Base-by-base conservation (phyloP, 2,113 vertebrate genomes). In the Psammodynastes pulverulentus region DNA sequence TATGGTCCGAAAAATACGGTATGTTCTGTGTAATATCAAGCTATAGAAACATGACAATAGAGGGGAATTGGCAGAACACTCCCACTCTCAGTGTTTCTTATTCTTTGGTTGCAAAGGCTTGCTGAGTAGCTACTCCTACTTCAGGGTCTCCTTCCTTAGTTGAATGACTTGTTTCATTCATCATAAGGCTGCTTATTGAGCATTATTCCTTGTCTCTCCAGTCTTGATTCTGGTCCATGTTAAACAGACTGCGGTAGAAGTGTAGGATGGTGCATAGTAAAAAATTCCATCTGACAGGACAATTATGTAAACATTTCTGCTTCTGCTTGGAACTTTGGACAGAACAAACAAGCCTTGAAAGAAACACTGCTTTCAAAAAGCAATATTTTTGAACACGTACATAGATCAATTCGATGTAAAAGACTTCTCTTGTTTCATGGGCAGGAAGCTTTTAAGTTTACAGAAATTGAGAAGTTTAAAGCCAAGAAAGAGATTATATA, bases 151-250 rank as follows among this genome's bases (percentile, higher is more conserved):
- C 6, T 4, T 95, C 67, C 95, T 92, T 93, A 52, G 23, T 17
- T 89, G 93, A 93, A 94, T 49, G 95, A 94, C 92, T 95, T 92
- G 12, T 67, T 88, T 89, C 94, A 93, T 93, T 95, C 95, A 88
- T 90, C 24, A 46, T 45, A 45, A 88, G 87, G 90, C n/a, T 90
- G 93, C 94, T 95, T 8, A 46, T 45, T 94, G 96, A 94, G 94
- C 92, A 92, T 92, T 79, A 95, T 92, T 96, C 93, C 93, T 92
- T 95, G 96, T 90, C 95, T 95, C 93, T 95, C 95, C 96, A 97
- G 96, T 96, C 97, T 95, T 97, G 96, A 96, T 95, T 96, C 94
- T 52, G 0, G 91, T 94, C 95, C 94, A 56, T 95, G 95, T 95
- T 95, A 94, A 93, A 88, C 4, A 90, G 91, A 72, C 95, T 92